phyloP scores from a whole-genome alignment of 2,888 invertebrate species.

The Drosophila percnosoma region DNA sequence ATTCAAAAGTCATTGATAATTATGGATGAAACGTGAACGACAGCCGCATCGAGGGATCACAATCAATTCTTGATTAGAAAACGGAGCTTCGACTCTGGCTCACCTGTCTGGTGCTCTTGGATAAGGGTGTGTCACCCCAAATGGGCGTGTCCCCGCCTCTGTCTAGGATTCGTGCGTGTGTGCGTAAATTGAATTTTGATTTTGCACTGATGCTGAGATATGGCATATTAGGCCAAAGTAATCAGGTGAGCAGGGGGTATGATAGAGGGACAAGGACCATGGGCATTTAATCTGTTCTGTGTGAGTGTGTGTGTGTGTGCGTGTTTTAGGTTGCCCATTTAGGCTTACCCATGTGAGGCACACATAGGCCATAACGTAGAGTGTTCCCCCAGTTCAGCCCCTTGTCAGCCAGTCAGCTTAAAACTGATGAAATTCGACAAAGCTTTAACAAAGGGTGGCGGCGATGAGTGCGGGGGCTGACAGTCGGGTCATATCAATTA shows the following conservation, averaged over 20 bases:
- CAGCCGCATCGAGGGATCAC: conserved; percentile 81
- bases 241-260: conserved; percentile 59
- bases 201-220: conserved; percentile 81
- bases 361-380: conserved; percentile 13
- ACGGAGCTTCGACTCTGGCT: conserved; percentile 61
- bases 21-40: conserved; percentile 80
- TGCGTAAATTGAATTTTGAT: conserved; percentile 81
- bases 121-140: conserved; percentile 44
- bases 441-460: conserved; percentile 15
- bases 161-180: conserved; percentile 42
- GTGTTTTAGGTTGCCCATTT: conserved; percentile 78
- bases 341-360: conserved; percentile 74
- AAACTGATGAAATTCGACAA: conserved; percentile 66
- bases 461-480: neutral
- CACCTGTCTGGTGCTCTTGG: conserved; percentile 60
- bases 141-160: conserved; percentile 44
- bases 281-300: conserved; percentile 75
- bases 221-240: conserved; percentile 80
- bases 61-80: conserved; percentile 81
- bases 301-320: conserved; percentile 52
- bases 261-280: conserved; percentile 6
- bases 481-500: conserved; percentile 64
- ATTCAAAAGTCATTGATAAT: conserved; percentile 80
- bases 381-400: conserved; percentile 37
- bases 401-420: conserved; percentile 57